Evolutionary conservation across 2,797 vertebrate genomes (phyloP), one percentile per base, ranked within the genome.

Genomic region (Halcyon smyrnensis): DNA sequence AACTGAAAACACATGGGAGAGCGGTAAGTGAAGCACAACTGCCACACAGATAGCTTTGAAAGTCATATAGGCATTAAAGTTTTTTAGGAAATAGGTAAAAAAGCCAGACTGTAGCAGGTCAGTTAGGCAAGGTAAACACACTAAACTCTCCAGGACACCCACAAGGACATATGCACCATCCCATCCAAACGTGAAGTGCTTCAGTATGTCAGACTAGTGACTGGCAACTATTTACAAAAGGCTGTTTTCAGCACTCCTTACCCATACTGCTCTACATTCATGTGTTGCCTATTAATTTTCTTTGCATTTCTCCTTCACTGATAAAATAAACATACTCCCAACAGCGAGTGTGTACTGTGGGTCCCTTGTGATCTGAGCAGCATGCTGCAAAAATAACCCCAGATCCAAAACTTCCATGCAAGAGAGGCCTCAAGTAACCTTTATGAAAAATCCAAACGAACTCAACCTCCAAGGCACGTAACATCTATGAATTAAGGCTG

Each of bases 291-390:
- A 23, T 45, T 83, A 74, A 67, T 64, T 91, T 80, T 67, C 63
- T 85, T 83, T 71, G 62, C 12, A 3, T 87, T 89, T 95, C 64
- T 77, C 68, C 64, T 78, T 70, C 71, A 77, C 23, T 77, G 89
- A 69, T 67, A 85, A 84, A 82, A 46, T 51, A 95, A 92, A 93
- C 34, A 83, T 32, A 80, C 73, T 84, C 53, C 17, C 68, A 90
- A 37, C 43, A 83, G 53, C 0, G 0, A 86, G 32, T 57, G 69
- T 6, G 30, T 41, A 23, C 46, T 30, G 21, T 43, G 43, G 70
- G 56, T 69, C n/a, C 45, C 62, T 56, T 1, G 11, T 48, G 67
- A 82, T 18, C 34, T 24, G 27, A 76, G 36, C 28, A 91, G 25
- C 46, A 68, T 4, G 30, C 24, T 27, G 76, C 51, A 87, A 74